phyloP scores from a whole-genome alignment of 2,797 vertebrate genomes.

The Oreortyx pictus region DNA sequence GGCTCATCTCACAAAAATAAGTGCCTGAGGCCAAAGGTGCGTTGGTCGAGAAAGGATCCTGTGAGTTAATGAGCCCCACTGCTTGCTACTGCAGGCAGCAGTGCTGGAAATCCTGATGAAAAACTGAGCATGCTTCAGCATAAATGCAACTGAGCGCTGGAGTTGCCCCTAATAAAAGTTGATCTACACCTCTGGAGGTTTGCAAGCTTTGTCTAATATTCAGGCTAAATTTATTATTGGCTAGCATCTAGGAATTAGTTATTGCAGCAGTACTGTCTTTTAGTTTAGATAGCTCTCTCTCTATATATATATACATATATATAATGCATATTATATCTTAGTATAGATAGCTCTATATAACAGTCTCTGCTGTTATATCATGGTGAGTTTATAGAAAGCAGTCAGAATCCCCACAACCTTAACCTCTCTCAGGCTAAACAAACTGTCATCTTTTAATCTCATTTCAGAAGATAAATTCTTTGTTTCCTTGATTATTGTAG shows the following conservation, averaged over 20 bases:
- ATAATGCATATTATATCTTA: not conserved
- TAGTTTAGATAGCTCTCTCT: constrained; percentile 4
- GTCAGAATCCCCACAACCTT: constrained; percentile 1
- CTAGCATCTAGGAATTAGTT: not conserved
- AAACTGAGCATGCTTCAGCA: not conserved
- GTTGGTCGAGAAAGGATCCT: not conserved
- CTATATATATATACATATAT: no score
- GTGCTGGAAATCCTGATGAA: not conserved
- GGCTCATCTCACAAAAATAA: not conserved
- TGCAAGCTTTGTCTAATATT: constrained; percentile 19
- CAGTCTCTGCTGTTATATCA: not conserved
- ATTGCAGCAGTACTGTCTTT: not conserved
- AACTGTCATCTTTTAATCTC: constrained; percentile 29
- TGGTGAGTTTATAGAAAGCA: constrained; percentile 15
- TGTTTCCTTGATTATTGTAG: constrained; percentile 48
- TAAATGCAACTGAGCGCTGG: not conserved
- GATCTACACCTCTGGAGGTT: constrained; percentile 2
- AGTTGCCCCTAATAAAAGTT: constrained; percentile 13
- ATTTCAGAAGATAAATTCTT: constrained; percentile 57
- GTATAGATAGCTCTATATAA: not conserved
- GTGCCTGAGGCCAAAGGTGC: not conserved
- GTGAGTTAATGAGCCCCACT: not conserved
- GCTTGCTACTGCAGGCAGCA: not conserved
- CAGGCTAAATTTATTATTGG: constrained; percentile 32
- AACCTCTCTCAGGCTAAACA: constrained; percentile 6